Base-by-base conservation (phyloP, 2,113 vertebrate species). In the Hirundichthys speculiger region DNA sequence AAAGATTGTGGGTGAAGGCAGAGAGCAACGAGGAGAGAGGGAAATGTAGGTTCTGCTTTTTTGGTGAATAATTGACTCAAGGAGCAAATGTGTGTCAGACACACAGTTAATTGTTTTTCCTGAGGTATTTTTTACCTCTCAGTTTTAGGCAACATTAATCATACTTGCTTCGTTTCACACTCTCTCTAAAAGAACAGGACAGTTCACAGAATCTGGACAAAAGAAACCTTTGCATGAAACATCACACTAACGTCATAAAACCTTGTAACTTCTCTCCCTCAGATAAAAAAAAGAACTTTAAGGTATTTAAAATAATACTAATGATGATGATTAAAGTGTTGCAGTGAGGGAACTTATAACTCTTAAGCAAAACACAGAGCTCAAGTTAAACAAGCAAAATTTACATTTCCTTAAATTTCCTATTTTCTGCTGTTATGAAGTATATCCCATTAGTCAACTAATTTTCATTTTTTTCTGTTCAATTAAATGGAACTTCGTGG, bases 61-160 rank as follows among this genome's bases (percentile, higher is more conserved):
- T 79, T 56, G 58, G 59, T 72, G 22, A 52, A 55, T 40, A 55
- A 79, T 57, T 60, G 67, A 71, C 62, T 85, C 42, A 50, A 13
- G 27, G 30, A 60, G 57, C 20, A 38, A 69, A 65, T 72, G 38
- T 72, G 46, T 76, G 62, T 62, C 65, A 75, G 63, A 41, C 20
- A 57, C 41, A 54, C 21, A 66, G 19, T 64, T 68, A 45, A 65
- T 72, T 65, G 55, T 71, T 84, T 68, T 65, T 62, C 75, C 75
- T 53, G 19, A 66, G 70, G 75, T 61, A 13, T 62, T 67, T 4
- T 68, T 54, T 0, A 5, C 9, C 30, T 51, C 22, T 25, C 11
- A 9, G 21, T 78, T 82, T 61, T 50, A 2, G 30, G 3, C 49
- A 62, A 16, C 13, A 22, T 50, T 59, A 12, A 41, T 11, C 24